Percentiles rank a stretch among this genome's conserved stretches.
These are phyloP conservation scores for Eulemur macaco DNA, from an alignment of 2,113 vertebrate species.

Conservation along the genomic window DNA sequence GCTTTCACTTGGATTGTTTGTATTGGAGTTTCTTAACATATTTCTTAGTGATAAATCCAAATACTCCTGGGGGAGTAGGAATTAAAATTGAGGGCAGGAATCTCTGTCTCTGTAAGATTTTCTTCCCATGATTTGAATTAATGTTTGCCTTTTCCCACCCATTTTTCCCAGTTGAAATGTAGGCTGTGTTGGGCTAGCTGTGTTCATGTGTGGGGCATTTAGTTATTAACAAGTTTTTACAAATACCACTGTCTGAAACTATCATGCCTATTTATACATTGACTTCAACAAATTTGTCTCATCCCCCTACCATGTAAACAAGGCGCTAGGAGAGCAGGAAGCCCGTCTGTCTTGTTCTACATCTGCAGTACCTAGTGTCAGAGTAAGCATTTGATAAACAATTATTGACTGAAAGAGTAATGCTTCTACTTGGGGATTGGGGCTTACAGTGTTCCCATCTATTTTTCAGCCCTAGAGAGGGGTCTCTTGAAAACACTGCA, in stretches of 20 bases:
- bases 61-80: too few relatives aligned
- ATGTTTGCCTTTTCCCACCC: neutral
- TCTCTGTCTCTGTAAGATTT: neutral
- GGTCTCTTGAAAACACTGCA: conserved; percentile 96
- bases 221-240: neutral
- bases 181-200: neutral
- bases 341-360: neutral
- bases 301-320: neutral
- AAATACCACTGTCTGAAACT: neutral
- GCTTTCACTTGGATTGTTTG: neutral
- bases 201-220: neutral
- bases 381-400: too few relatives aligned
- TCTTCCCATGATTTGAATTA: neutral
- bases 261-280: neutral
- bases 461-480: conserved; percentile 89
- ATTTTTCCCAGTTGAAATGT: neutral
- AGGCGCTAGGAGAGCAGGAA: neutral
- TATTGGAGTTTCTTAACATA: neutral
- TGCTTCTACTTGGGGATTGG: neutral
- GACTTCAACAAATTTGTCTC: neutral
- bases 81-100: neutral
- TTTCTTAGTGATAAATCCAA: neutral
- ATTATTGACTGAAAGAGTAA: neutral
- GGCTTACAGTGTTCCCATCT: rapidly evolving
- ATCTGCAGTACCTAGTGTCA: rapidly evolving